Evolutionary conservation across 2,888 invertebrate species (phyloP), one percentile per base, ranked within the genome.

Genomic region (Drosophila lutescens): DNA sequence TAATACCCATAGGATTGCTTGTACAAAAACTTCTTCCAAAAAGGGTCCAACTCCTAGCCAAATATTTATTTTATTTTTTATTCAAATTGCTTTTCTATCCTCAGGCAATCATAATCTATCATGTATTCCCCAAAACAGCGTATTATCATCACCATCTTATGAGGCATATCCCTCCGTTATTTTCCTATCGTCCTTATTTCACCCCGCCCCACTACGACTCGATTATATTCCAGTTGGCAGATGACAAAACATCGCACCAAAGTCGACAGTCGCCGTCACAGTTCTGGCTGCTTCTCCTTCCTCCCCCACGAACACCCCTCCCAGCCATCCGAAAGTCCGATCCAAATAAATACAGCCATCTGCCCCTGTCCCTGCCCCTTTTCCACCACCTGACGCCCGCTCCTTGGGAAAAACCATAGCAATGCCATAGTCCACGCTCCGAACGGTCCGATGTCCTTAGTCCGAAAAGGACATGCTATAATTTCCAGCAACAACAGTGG

Each of bases 141-240:
- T 55, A 71, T 62, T 62, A 72, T 71, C 63, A 66, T 66, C 66
- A 67, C 68, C 66, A 54, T 66, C 66, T 66, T 66, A 67, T 67
- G 66, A 67, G 68, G 65, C 65, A 66, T 67, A 46, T 54, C 55
- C 58, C n/a, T 10, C 13, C 55, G 44, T 9, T 26, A 40, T 10
- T 34, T 13, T 13, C 13, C 32, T 23, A 47, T 40, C 49, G 36
- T 43, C 43, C 54, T 54, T 49, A 38, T 40, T 44, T 50, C 85
- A 59, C 69, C 70, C 66, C 77, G 72, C 85, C 68, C 77, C 82
- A 68, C 77, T 77, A 74, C 70, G 40, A 80, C 78, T 80, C 86
- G 88, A 89, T 89, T 89, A 89, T 83, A 88, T 85, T 88, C 77
- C 82, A 89, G 77, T 76, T 79, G 80, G 77, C 77, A 84, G 79